A percentile compares a stretch with the other conserved stretches of the same genome.
Conservation (phyloP, 2,113 vertebrate species). For the Neodontobutis hainanensis region DNA sequence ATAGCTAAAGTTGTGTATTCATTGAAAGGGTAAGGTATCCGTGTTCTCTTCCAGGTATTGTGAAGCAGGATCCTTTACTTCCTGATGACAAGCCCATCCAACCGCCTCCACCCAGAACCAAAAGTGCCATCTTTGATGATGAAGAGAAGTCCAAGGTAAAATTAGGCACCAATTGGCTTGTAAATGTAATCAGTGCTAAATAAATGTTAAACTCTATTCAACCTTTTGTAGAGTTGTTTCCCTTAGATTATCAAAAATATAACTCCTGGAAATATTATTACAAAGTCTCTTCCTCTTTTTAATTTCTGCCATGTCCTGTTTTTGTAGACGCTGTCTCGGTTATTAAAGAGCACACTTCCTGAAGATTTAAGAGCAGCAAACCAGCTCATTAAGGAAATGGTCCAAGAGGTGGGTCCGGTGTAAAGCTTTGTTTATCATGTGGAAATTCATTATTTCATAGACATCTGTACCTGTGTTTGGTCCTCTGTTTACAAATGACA, state of each 20-base stretch:
- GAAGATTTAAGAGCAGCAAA: constrained; percentile 97
- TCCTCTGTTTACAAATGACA: too few species aligned
- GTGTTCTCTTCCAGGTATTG: constrained; percentile 84
- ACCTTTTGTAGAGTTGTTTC: too few species aligned
- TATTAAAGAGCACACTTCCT: constrained; percentile 93
- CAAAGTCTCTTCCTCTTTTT: constrained; percentile 38
- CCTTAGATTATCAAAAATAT: not conserved
- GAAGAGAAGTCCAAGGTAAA: constrained; percentile 97
- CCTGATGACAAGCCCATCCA: constrained; percentile 84
- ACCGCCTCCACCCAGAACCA: constrained; percentile 84
- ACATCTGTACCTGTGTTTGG: not conserved
- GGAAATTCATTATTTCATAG: not conserved
- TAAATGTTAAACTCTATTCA: too few species aligned
- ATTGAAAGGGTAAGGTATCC: constrained; percentile 23
- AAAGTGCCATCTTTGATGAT: constrained; percentile 93
- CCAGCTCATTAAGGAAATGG: constrained; percentile 99
- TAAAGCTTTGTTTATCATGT: constrained; percentile 13
- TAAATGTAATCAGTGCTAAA: not conserved
- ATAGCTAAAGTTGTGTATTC: not conserved
- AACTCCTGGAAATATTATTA: constrained; percentile 19
- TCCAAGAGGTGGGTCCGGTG: constrained; percentile 87
- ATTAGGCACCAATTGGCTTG: not conserved
- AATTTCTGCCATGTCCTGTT: constrained; percentile 40
- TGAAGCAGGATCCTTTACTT: constrained; percentile 91
- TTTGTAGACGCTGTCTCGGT: constrained; percentile 89